Evolutionary conservation across 1,140 invertebrate species (phyloP).

Genomic region (silkworm (Bombyx mori)): ASM3026992v2 NC_085117.1:10952501-10953000

Average conservation of each 20-base stretch:
- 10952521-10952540: not conserved
- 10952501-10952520: too few species aligned
- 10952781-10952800: too few species aligned
- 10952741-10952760: conserved; percentile 83
- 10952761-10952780: not conserved
- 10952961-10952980: too few species aligned
- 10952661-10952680: conserved; percentile 73
- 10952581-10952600: conserved; percentile 88
- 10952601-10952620: conserved; percentile 89
- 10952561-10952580: conserved; percentile 12
- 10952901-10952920: too few species aligned
- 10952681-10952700: conserved; percentile 91
- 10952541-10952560: not conserved
- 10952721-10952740: conserved; percentile 83
- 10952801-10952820: too few species aligned
- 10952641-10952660: conserved; percentile 88
- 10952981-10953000: too few species aligned
- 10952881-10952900: too few species aligned
- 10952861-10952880: too few species aligned
- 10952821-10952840: too few species aligned
- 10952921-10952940: too few species aligned
- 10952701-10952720: conserved; percentile 91
- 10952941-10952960: too few species aligned
- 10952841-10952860: too few species aligned
- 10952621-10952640: conserved; percentile 90